These are phyloP conservation scores for Lamellibrachia luymesi DNA, from an alignment of 1,140 invertebrate species.

Conservation along the genomic window DNA sequence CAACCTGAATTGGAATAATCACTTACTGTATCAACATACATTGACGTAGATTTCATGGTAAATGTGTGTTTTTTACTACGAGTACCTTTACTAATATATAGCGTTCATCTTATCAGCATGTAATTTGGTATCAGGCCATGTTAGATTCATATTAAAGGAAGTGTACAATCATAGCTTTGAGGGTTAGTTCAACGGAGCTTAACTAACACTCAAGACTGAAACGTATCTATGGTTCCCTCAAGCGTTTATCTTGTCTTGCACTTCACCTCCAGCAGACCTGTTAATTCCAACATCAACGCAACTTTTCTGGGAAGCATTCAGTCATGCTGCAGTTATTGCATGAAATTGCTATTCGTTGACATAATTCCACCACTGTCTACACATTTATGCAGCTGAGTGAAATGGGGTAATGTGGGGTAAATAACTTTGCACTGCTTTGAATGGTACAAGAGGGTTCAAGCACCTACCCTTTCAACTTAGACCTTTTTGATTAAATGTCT, in stretches of 20 bases:
- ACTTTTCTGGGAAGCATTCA: background rate
- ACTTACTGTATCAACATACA: too few species aligned
- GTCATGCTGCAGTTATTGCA: background rate
- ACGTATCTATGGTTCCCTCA: too few species aligned
- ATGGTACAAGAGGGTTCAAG: background rate
- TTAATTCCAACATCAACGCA: background rate
- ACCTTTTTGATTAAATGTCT: background rate
- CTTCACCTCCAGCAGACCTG: background rate
- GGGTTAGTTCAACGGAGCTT: too few species aligned
- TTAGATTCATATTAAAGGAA: too few species aligned
- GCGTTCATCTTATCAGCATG: too few species aligned
- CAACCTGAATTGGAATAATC: too few species aligned
- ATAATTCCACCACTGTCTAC: background rate
- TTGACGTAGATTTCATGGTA: too few species aligned
- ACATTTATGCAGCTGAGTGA: background rate
- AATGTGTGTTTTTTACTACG: too few species aligned
- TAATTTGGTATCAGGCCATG: too few species aligned
- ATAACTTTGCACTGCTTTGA: background rate
- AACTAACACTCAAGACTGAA: too few species aligned
- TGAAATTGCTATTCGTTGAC: background rate
- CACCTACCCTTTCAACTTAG: background rate
- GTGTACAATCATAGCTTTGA: too few species aligned
- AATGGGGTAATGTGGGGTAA: background rate
- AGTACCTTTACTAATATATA: too few species aligned
- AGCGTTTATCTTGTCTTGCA: background rate